These are phyloP conservation scores for Dryomyza anilis DNA, from an alignment of 2,888 invertebrate genomes.

Conservation along the genomic window DNA sequence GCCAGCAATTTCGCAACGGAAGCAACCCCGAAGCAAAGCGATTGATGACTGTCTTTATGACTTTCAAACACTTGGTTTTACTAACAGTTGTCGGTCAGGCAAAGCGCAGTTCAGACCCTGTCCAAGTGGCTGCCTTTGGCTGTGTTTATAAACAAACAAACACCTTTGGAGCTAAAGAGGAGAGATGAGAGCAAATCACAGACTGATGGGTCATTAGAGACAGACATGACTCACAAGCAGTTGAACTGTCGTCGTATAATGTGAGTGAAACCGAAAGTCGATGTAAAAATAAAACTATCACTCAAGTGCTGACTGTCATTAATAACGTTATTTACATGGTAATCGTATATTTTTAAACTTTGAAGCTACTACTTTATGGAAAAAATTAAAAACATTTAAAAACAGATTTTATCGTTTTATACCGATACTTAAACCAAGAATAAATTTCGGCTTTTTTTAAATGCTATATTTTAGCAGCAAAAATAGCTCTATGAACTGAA, in stretches of 20 bases:
- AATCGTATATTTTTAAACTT: no score
- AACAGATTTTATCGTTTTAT: no score
- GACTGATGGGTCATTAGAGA: background rate
- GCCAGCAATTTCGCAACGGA: slow-evolving; percentile 2
- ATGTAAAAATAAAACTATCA: background rate
- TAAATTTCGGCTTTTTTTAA: no score
- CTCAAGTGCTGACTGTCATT: slow-evolving; percentile 4
- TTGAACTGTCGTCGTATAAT: background rate
- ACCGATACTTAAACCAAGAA: no score
- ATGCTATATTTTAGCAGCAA: no score
- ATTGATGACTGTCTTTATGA: slow-evolving; percentile 15
- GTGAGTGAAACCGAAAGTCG: background rate
- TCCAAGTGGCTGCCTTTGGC: slow-evolving; percentile 2
- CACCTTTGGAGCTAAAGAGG: background rate
- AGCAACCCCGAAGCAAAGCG: slow-evolving; percentile 11
- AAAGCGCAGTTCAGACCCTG: background rate
- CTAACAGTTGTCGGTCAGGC: background rate
- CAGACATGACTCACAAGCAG: slow-evolving; percentile 1
- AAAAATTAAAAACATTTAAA: no score
- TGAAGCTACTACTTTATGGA: no score
- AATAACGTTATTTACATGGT: slow-evolving; percentile 16
- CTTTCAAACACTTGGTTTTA: slow-evolving; percentile 11
- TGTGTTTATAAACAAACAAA: slow-evolving; percentile 11
- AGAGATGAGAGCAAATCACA: background rate
- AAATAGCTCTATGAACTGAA: no score